phyloP scores from a whole-genome alignment of 64 coral and sea anemone species.

The Orbicella faveolata region DNA sequence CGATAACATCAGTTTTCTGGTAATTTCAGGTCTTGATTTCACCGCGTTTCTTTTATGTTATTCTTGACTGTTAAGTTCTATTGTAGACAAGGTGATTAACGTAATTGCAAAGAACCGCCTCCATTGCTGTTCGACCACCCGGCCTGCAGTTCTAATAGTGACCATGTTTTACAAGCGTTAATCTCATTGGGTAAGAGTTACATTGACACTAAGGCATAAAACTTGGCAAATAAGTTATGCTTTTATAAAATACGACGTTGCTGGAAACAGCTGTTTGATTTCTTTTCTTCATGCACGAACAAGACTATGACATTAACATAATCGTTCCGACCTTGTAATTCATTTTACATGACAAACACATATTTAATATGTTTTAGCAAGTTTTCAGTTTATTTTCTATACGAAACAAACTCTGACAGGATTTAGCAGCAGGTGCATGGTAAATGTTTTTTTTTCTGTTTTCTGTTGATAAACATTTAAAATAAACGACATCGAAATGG shows the following conservation, averaged over 20 bases:
- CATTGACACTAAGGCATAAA: constrained; percentile 18
- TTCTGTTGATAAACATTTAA: constrained; percentile 41
- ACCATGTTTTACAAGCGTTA: neutral
- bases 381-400: neutral
- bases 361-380: constrained; percentile 7
- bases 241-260: constrained; percentile 21
- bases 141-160: constrained; percentile 24
- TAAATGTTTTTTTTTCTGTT: constrained; percentile 1
- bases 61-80: constrained; percentile 73
- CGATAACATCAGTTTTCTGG: neutral
- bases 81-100: constrained; percentile 90
- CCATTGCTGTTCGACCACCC: constrained; percentile 46
- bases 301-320: constrained; percentile 22
- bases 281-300: neutral
- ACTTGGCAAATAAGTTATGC: constrained; percentile 29
- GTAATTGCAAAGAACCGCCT: constrained; percentile 83
- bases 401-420: neutral
- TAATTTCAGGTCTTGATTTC: constrained; percentile 33
- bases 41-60: constrained; percentile 57
- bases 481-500: neutral
- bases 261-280: constrained; percentile 19
- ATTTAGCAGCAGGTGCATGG: neutral
- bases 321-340: constrained; percentile 39
- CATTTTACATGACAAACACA: constrained; percentile 32
- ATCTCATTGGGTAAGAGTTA: constrained; percentile 6